Conservation (phyloP, 2,797 vertebrate species). For the Aselliscus stoliczkanus region DNA sequence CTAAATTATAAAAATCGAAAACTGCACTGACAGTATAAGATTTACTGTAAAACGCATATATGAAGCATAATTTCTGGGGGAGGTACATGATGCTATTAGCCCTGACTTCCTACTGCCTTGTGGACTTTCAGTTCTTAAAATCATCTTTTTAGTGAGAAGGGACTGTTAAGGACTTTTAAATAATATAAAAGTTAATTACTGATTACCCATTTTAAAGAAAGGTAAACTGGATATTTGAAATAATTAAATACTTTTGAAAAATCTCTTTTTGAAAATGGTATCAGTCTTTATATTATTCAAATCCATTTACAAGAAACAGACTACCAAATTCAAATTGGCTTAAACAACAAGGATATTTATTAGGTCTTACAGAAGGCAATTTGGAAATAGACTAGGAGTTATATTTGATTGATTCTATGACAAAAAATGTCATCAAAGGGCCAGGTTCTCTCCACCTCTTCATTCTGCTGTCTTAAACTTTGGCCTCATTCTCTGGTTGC, state of each 20-base stretch:
- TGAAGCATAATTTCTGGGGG: not conserved
- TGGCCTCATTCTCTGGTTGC: not conserved
- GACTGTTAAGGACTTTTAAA: not conserved
- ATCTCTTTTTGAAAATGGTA: not conserved
- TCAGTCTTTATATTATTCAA: not conserved
- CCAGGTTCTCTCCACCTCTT: not conserved
- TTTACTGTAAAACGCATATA: conserved; percentile 6
- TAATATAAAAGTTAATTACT: conserved; percentile 9
- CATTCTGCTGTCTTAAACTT: not conserved
- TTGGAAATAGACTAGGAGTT: not conserved
- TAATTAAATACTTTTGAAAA: not conserved
- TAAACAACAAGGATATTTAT: not conserved
- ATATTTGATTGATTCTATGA: not conserved
- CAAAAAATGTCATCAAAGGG: not conserved
- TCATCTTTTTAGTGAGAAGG: not conserved
- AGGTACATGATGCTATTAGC: not conserved
- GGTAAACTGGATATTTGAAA: conserved; percentile 15
- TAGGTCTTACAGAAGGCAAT: not conserved
- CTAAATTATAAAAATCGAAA: not conserved
- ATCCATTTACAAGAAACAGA: conserved; percentile 25
- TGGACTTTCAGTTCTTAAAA: conserved; percentile 36
- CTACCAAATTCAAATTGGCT: not conserved
- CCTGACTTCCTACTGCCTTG: not conserved
- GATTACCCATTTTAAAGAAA: conserved; percentile 5
- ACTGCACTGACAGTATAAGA: not conserved